These are phyloP conservation scores for Poeciliopsis occidentalis DNA, from an alignment of 2,113 vertebrate genomes.

Conservation along the genomic window DNA sequence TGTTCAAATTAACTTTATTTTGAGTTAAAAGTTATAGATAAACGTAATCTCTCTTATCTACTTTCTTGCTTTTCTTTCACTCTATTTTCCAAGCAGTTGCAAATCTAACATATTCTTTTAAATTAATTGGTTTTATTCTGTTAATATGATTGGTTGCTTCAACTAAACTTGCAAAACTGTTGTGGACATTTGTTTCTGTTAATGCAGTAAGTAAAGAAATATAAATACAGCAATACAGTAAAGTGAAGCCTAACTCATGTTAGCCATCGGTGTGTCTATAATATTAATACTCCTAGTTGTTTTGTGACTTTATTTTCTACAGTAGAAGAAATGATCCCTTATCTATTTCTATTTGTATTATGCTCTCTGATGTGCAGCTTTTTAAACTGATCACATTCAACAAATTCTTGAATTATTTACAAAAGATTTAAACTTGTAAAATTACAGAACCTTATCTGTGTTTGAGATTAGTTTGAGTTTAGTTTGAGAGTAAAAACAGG, in stretches of 20 bases:
- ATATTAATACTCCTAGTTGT: too few relatives aligned
- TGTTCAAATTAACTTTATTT: too few relatives aligned
- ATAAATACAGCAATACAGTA: background rate
- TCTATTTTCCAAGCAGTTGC: background rate
- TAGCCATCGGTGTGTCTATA: too few relatives aligned
- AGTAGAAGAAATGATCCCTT: background rate
- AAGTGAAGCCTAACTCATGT: background rate
- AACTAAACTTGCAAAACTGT: background rate
- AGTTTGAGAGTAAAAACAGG: background rate
- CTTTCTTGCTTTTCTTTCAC: conserved; percentile 6
- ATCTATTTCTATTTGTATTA: background rate
- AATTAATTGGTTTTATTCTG: background rate
- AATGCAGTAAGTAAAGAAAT: background rate
- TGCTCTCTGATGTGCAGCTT: background rate
- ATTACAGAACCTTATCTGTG: background rate
- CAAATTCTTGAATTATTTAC: background rate
- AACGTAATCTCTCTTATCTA: background rate
- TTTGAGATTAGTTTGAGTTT: background rate
- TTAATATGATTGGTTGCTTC: background rate
- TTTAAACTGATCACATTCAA: background rate
- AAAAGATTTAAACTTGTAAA: background rate
- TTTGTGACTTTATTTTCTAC: too few relatives aligned
- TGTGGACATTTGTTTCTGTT: background rate
- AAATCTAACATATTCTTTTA: background rate
- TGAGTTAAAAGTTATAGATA: too few relatives aligned